Base-by-base conservation (phyloP, 2,888 invertebrate species). In the Phorcus lineatus region DNA sequence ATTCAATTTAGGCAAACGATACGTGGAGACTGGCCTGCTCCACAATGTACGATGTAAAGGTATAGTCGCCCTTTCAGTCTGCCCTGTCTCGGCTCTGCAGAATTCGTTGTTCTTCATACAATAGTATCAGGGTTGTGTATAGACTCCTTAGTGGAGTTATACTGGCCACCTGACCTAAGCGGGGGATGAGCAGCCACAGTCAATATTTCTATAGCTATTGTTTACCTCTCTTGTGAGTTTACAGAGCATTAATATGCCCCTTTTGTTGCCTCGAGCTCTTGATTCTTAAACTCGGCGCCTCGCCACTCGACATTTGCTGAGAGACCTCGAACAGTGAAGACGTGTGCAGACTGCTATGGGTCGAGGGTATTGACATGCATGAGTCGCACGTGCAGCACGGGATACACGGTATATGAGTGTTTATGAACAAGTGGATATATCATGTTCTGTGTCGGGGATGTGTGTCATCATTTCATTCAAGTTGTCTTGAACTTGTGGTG, bases 1-100 rank as follows among this genome's bases (percentile, higher is more conserved):
- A 77, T 77, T 77, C 77, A 77, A 40, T 66, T 62, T 47, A 19
- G 62, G 22, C 55, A 77, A 77, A 62, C 66, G 77, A 77, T 77
- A 77, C 77, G 36, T 62, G 77, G 62, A 77, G 22, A 40, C n/a
- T 36, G 19, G 55, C 31, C 16, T n/a, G 22, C 13, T n/a, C 28
- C 52, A 57, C 77, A 62, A 66, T 77, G 62, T 77, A 62, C 22
- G 16, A 9, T 28, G 66, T 66, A 62, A 52, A 77, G 77, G 19
- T 62, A 77, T 77, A 77, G 31, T 55, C 62, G 19, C 22, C 75
- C 52, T 54, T 75, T 54, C 54, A 52, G n/a, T 17, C 52, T 13
- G 2, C 52, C 13, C 36, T 75, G 53, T 54, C 22, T 52, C 22
- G 40, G 70, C 40, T 31, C n/a, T 70, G 70, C 40, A 17, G 31